Evolutionary conservation across 2,113 vertebrate genomes (phyloP), one percentile per base, ranked within the genome.

Genomic region (Fregetta grallaria): DNA sequence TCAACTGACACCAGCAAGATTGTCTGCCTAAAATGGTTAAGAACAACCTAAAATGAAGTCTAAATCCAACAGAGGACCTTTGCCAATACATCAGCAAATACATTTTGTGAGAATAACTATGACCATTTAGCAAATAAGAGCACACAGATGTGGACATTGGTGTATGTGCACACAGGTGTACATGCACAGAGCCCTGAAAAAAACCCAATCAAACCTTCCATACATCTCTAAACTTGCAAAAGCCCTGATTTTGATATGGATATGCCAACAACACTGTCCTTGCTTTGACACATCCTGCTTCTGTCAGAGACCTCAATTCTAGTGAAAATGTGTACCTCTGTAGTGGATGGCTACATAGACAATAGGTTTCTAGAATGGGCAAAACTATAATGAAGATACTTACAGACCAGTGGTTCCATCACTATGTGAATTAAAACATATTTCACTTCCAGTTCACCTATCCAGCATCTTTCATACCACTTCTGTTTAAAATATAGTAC

Each of bases 401-500:
- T 53, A 68, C 7, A 80, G 9, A 34, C 1, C 15, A 68, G 4
- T 26, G 22, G 6, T 61, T 90, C 8, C 2, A 38, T 18, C 26
- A 27, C 10, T 63, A 2, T 38, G 52, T 23, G 17, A 74, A 59
- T 95, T 75, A 21, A 86, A 89, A 90, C 22, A 27, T 3, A 61
- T 68, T 87, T 74, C 25, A 13, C 3, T 66, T 62, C 40, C n/a
- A 68, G 15, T 38, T 92, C 38, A 65, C 9, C 34, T 36, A n/a
- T 36, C 9, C 18, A 78, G 44, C 22, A 86, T n/a, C 38, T 67
- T 72, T 86, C 40, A 32, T 38, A 63, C 20, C 90, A 76, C 21
- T 84, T 96, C 82, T 92, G 38, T 75, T 95, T 94, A 42, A 87
- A 92, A 78, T 76, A 59, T 44, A 91, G 62, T 73, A 66, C 40